phyloP scores from a whole-genome alignment of 2,797 vertebrate species.

The Sandelia bainsii region DNA sequence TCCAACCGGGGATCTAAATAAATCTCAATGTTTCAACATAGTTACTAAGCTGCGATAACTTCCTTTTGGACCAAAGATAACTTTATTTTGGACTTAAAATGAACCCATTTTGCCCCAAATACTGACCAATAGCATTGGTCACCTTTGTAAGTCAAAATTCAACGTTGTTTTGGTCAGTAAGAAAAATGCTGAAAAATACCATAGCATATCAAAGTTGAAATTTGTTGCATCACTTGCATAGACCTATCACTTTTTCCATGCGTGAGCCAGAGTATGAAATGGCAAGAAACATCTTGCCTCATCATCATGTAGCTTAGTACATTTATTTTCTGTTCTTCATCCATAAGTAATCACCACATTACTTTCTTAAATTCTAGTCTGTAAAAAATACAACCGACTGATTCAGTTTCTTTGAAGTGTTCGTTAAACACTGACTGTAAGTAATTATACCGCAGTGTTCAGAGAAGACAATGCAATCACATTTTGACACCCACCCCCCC shows the following conservation, averaged over 20 bases:
- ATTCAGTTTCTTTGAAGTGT: neutral
- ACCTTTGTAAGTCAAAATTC: no score
- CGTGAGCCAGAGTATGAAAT: neutral
- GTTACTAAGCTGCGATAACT: neutral
- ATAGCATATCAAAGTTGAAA: neutral
- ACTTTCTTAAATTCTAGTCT: neutral
- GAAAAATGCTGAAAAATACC: neutral
- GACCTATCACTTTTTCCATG: neutral
- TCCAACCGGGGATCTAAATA: no score
- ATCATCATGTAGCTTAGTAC: neutral
- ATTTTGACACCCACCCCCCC: conserved; percentile 48
- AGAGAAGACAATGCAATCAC: conserved; percentile 28
- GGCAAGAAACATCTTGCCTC: neutral
- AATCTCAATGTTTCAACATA: neutral
- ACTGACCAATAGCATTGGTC: no score
- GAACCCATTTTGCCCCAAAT: neutral
- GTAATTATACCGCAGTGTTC: neutral
- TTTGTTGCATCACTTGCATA: neutral
- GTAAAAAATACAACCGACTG: neutral
- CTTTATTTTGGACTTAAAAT: no score
- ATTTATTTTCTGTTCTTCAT: conserved; percentile 7
- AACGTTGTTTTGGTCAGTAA: neutral
- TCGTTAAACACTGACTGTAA: neutral
- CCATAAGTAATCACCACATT: neutral
- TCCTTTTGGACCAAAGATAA: no score